These are phyloP conservation scores for Mixornis gularis DNA, from an alignment of 2,113 vertebrate species.

Conservation along the genomic window DNA sequence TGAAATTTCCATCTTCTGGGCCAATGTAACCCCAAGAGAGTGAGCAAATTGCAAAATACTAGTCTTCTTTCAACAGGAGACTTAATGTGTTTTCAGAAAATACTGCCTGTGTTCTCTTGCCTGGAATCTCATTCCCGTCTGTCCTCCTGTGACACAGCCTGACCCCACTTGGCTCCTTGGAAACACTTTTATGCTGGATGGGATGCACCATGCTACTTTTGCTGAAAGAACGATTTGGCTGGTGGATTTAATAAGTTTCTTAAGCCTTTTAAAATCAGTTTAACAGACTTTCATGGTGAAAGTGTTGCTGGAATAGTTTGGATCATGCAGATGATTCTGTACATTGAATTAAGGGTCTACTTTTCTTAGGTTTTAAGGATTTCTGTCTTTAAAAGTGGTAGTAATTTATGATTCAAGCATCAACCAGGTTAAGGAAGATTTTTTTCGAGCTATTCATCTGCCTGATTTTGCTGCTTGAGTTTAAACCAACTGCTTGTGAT, in stretches of 20 bases:
- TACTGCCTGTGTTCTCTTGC: constrained; percentile 41
- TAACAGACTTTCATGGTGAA: neutral
- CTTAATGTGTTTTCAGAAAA: constrained; percentile 51
- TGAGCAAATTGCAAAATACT: constrained; percentile 15
- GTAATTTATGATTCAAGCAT: neutral
- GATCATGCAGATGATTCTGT: neutral
- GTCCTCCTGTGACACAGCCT: constrained; percentile 29
- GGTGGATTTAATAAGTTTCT: neutral
- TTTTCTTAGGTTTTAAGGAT: neutral
- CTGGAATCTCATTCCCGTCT: constrained; percentile 39
- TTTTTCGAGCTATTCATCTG: neutral
- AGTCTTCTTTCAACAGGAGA: constrained; percentile 45
- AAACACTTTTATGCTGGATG: neutral
- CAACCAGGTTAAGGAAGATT: neutral
- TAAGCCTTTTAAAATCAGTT: constrained; percentile 14
- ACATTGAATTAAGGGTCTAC: neutral
- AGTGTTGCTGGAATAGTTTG: neutral
- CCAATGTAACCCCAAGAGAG: constrained; percentile 24
- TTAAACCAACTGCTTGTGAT: neutral
- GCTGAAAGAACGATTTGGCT: constrained; percentile 24
- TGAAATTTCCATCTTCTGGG: constrained; percentile 40
- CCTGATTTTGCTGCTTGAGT: neutral
- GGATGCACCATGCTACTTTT: neutral
- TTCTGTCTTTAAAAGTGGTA: neutral
- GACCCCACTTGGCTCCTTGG: constrained; percentile 17